Evolutionary conservation across 2,113 vertebrate species (phyloP), one percentile per base, ranked within the genome.

Genomic region (Pseudorectes ferrugineus): DNA sequence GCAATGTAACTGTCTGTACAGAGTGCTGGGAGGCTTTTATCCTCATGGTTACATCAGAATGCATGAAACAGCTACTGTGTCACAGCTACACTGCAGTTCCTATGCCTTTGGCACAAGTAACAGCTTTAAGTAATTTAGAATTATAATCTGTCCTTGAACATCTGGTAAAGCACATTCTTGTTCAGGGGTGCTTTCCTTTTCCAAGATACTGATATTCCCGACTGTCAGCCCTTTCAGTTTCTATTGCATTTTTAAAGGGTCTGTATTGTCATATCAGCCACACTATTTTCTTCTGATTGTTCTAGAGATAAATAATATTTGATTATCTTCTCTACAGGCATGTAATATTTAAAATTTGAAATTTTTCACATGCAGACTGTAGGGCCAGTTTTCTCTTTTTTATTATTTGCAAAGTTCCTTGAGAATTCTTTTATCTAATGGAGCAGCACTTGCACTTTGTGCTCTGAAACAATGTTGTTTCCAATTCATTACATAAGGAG

Each of bases 371-470:
- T 79, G n/a, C 24, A 84, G 48, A 36, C 18, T 62, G 10, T 65
- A 82, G 42, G 40, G 43, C 9, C 21, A 38, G 38, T 83, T 85
- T 94, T 85, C 42, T 73, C 23, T 79, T 70, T 25, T 74, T 46
- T 76, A 46, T 17, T 58, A 2, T 74, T 78, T 57, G 20, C 6
- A 67, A 72, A 45, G 24, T 88, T 96, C 14, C 57, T 76, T 58
- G 42, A 85, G 78, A 93, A 85, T 80, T 72, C 45, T 79, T 94
- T 65, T 85, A 42, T 77, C 58, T 90, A 83, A 93, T 88, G 67
- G 33, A 90, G 71, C 79, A 76, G 45, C 33, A 57, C 33, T 75
- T 78, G 45, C 40, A 85, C 58, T 80, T 88, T 49, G 22, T 83
- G 68, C 33, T 62, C 17, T 23, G 59, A 88, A 93, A 86, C 67